A percentile compares a stretch with the other conserved stretches of the same genome.
Evolutionary conservation across 2,888 invertebrate genomes (phyloP).

Genomic region (Lypha dubia): DNA sequence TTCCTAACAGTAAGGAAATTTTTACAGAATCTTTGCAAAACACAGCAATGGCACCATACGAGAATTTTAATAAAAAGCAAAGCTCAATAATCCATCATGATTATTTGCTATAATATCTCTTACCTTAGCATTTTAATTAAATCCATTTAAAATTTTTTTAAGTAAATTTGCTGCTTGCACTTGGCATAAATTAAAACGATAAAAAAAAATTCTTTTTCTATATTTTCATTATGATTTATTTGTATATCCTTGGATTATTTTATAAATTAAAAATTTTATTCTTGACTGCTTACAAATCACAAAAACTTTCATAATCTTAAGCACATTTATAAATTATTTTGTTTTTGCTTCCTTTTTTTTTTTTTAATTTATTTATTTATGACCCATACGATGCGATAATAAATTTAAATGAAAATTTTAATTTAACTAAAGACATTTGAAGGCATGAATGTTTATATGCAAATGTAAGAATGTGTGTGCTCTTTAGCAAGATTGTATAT

Average conservation of each 20-base stretch:
- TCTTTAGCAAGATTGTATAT: background rate
- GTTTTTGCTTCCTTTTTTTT: too few relatives aligned
- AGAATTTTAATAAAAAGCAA: too few relatives aligned
- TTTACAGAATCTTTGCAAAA: too few relatives aligned
- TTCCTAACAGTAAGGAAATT: too few relatives aligned
- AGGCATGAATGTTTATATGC: background rate
- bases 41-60: too few relatives aligned
- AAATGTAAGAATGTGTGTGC: background rate
- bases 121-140: too few relatives aligned
- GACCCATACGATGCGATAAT: conserved; percentile 37
- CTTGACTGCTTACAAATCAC: conserved; percentile 40
- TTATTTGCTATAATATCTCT: too few relatives aligned
- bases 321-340: conserved; percentile 38
- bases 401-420: conserved; percentile 54
- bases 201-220: background rate
- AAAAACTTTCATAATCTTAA: conserved; percentile 34
- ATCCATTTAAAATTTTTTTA: too few relatives aligned
- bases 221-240: conserved; percentile 1
- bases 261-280: conserved; percentile 9
- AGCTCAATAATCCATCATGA: background rate
- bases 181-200: background rate
- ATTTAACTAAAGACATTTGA: conserved; percentile 56
- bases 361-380: conserved; percentile 44
- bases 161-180: too few relatives aligned
- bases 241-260: conserved; percentile 1